phyloP scores from a whole-genome alignment of 92 coral and sea anemone genomes.

The Palythoa heliodiscus region DNA sequence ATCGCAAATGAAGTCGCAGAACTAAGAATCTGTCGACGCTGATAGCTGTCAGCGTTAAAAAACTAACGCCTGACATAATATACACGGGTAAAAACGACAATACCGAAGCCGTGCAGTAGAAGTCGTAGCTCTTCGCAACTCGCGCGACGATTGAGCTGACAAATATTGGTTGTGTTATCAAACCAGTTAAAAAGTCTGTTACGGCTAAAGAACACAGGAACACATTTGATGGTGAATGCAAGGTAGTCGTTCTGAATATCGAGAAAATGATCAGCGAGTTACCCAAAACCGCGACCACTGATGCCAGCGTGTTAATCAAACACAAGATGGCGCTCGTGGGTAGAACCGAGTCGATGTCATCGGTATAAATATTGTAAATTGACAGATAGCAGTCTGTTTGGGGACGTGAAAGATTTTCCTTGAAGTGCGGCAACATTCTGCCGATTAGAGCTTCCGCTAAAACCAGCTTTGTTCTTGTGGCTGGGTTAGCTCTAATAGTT shows the following conservation, averaged over 20 bases:
- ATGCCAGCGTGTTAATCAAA: conserved; percentile 14
- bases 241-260: not conserved
- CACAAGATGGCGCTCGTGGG: not conserved
- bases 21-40: conserved; percentile 29
- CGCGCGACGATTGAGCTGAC: conserved; percentile 11
- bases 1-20: conserved; percentile 26
- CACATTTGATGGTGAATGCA: conserved; percentile 31
- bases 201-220: conserved; percentile 17
- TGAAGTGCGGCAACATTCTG: not conserved
- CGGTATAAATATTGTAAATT: conserved; percentile 32
- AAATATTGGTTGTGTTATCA: conserved; percentile 32
- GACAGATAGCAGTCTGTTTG: conserved; percentile 19
- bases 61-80: conserved; percentile 35
- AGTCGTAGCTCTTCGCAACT: not conserved
- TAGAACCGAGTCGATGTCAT: conserved; percentile 9
- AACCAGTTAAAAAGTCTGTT: conserved; percentile 27
- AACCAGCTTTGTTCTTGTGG: not conserved
- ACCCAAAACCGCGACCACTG: conserved; percentile 7
- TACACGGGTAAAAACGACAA: conserved; percentile 30
- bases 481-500: too few relatives aligned
- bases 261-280: conserved; percentile 15
- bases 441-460: not conserved
- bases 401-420: not conserved
- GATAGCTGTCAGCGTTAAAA: conserved; percentile 18
- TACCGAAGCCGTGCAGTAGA: conserved; percentile 26